Percentiles rank a stretch among this genome's conserved stretches.
phyloP scores from a whole-genome alignment of 2,888 invertebrate species.

The Archips crataeganus region DNA sequence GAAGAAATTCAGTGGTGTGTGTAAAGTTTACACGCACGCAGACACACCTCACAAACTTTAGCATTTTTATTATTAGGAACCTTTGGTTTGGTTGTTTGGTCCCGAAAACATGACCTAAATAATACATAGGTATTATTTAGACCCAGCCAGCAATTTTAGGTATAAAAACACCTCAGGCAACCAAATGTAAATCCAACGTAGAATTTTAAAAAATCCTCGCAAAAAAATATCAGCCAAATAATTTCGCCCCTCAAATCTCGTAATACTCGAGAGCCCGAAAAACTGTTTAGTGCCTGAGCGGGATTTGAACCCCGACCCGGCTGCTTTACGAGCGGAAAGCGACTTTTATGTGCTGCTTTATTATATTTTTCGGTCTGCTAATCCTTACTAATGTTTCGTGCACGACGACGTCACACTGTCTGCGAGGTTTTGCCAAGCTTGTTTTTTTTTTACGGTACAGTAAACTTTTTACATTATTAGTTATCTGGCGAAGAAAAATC shows the following conservation, averaged over 20 bases:
- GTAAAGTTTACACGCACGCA: no score
- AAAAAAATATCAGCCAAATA: neutral
- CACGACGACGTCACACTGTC: neutral
- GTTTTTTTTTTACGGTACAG: neutral
- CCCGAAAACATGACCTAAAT: neutral
- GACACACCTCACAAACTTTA: no score
- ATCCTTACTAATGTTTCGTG: slow-evolving; percentile 11
- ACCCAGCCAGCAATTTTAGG: neutral
- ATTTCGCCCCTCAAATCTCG: neutral
- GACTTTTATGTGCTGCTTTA: slow-evolving; percentile 10
- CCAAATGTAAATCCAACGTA: neutral
- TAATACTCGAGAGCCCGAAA: slow-evolving; percentile 11
- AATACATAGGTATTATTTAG: neutral
- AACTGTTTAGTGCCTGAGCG: slow-evolving; percentile 22
- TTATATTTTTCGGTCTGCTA: slow-evolving; percentile 21
- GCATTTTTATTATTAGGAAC: neutral
- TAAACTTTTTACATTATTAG: no score
- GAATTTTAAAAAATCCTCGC: neutral
- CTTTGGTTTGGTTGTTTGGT: neutral
- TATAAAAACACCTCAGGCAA: neutral
- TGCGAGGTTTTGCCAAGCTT: neutral
- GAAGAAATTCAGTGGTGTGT: no score
- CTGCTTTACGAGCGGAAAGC: slow-evolving; percentile 7
- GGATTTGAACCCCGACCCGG: slow-evolving; percentile 7
- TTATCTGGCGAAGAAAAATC: no score